Evolutionary conservation across 2,888 invertebrate species (phyloP).

Genomic region (Microplitis deprimator): DNA sequence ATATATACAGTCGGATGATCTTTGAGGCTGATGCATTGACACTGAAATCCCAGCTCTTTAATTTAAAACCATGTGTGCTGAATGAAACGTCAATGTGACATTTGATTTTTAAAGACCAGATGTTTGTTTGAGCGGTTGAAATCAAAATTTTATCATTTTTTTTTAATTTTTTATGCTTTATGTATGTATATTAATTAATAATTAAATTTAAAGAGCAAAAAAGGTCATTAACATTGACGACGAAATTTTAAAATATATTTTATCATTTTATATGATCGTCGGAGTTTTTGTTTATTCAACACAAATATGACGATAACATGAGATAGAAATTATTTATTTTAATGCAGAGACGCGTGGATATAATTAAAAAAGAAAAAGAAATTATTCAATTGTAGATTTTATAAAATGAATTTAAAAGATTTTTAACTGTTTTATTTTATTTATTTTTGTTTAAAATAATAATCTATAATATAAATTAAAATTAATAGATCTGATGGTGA

Average conservation of each 20-base stretch:
- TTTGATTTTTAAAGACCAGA: too few relatives aligned
- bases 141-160: too few relatives aligned
- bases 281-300: neutral
- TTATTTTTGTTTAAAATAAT: neutral
- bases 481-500: neutral
- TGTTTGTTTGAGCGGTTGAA: too few relatives aligned
- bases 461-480: neutral
- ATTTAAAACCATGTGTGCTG: too few relatives aligned
- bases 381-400: neutral
- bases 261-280: neutral
- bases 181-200: neutral
- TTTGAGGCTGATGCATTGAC: neutral
- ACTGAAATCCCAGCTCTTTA: too few relatives aligned
- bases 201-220: neutral
- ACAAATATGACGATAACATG: neutral
- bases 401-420: neutral
- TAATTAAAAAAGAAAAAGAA: neutral
- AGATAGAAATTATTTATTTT: neutral
- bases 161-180: too few relatives aligned
- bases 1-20: neutral
- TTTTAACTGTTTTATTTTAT: neutral
- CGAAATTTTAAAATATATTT: neutral
- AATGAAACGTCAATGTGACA: too few relatives aligned
- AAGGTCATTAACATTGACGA: slow-evolving; percentile 2
- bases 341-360: neutral